Conservation (phyloP, 1,140 invertebrate species). For the Ctenoplectra terminalis region DNA sequence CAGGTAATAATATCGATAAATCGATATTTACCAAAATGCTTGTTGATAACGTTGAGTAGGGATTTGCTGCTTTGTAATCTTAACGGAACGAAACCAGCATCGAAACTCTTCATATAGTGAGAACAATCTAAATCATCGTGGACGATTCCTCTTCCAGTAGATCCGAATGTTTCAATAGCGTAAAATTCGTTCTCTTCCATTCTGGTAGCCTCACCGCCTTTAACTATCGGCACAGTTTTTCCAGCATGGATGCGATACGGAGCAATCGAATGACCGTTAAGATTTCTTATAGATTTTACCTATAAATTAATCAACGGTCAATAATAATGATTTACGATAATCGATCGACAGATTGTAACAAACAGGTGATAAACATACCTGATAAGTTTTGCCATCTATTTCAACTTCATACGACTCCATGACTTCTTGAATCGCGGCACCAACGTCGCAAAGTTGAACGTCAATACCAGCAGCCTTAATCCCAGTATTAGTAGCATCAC, state of each 20-base stretch:
- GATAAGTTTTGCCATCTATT: constrained; percentile 98
- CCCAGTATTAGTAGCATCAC: constrained; percentile 98
- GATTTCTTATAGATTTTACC: constrained; percentile 98
- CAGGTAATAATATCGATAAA: background rate
- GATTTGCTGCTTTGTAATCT: constrained; percentile 96
- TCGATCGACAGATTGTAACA: background rate
- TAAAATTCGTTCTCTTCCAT: constrained; percentile 99
- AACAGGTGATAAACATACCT: constrained; percentile 73
- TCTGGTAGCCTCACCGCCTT: constrained; percentile 97
- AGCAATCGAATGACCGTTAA: constrained; percentile 99
- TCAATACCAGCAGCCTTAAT: constrained; percentile 98
- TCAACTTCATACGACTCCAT: constrained; percentile 99
- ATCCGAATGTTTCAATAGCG: constrained; percentile 99
- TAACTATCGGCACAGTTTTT: constrained; percentile 99
- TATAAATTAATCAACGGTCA: constrained; percentile 40
- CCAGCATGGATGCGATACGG: constrained; percentile 99
- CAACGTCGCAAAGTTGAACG: constrained; percentile 98
- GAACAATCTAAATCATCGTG: constrained; percentile 99
- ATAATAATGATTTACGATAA: background rate
- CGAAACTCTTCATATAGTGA: constrained; percentile 99
- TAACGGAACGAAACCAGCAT: constrained; percentile 95
- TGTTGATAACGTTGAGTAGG: constrained; percentile 97
- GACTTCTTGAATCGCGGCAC: constrained; percentile 98
- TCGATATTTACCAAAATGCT: constrained; percentile 90
- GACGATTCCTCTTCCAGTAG: constrained; percentile 97